Percentiles rank a stretch among this genome's conserved stretches.
Evolutionary conservation across 2,113 vertebrate species (phyloP).

Genomic region (Sebastes schlegelii): DNA sequence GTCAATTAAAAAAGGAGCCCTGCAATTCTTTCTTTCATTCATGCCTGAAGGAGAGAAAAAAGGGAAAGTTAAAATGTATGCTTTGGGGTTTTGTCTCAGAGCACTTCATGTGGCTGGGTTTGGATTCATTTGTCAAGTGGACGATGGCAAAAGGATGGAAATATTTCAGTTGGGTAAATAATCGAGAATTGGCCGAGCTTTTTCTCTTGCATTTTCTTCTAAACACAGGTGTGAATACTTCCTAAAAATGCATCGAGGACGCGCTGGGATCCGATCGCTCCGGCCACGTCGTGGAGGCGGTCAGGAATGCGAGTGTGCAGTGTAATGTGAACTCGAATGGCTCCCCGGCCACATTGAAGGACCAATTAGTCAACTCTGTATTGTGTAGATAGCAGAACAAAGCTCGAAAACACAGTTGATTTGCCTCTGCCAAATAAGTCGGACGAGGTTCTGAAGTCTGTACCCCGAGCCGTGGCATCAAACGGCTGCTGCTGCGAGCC

Average conservation of each 20-base stretch:
- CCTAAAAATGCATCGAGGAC: not conserved
- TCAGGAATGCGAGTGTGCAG: constrained; percentile 60
- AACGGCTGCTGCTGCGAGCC: not conserved
- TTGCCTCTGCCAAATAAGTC: constrained; percentile 44
- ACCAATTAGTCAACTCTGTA: constrained; percentile 66
- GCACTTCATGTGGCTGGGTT: constrained; percentile 50
- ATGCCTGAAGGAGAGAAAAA: constrained; percentile 48
- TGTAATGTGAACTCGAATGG: constrained; percentile 61
- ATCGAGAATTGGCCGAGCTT: not conserved
- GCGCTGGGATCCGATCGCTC: constrained; percentile 21
- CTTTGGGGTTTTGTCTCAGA: constrained; percentile 64
- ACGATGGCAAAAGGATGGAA: constrained; percentile 34
- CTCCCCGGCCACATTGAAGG: constrained; percentile 44
- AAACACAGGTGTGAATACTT: constrained; percentile 44
- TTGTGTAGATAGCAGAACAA: constrained; percentile 53
- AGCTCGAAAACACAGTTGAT: constrained; percentile 38
- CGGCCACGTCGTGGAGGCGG: constrained; percentile 28
- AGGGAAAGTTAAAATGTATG: constrained; percentile 74
- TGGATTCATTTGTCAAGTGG: constrained; percentile 66
- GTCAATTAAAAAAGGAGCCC: constrained; percentile 88
- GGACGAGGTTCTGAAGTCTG: constrained; percentile 26
- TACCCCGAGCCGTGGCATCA: constrained; percentile 4
- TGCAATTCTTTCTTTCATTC: constrained; percentile 79
- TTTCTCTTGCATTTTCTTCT: constrained; percentile 17
- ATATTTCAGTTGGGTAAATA: constrained; percentile 57